These are phyloP conservation scores for Cyprinodon brontotheroides DNA, from an alignment of 2,113 vertebrate genomes.

Conservation along the genomic window DNA sequence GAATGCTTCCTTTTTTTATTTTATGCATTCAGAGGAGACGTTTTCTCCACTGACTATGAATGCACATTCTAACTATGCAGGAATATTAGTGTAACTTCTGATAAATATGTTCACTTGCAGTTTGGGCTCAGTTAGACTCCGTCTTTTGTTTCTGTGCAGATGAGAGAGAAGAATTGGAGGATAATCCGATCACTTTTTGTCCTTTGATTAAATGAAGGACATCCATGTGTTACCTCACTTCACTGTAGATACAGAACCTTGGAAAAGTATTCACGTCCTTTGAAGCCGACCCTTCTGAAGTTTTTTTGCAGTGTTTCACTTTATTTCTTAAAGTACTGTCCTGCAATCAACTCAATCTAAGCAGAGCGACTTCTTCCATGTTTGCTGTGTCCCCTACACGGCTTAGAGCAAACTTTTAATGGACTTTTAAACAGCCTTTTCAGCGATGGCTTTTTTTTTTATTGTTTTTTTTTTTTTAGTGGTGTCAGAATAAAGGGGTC, in stretches of 20 bases:
- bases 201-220: conserved; percentile 30
- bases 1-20: conserved; percentile 51
- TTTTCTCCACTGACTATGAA: conserved; percentile 34
- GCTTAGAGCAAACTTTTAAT: too few relatives aligned
- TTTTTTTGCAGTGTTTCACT: not conserved
- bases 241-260: conserved; percentile 34
- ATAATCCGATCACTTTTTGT: conserved; percentile 43
- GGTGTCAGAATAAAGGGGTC: too few relatives aligned
- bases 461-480: too few relatives aligned
- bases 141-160: conserved; percentile 32
- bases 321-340: not conserved
- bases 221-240: conserved; percentile 17
- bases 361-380: too few relatives aligned
- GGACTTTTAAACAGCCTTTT: too few relatives aligned
- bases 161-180: conserved; percentile 19
- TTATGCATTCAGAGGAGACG: conserved; percentile 31
- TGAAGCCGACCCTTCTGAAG: not conserved
- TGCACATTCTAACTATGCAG: conserved; percentile 76
- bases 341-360: too few relatives aligned
- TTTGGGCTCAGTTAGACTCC: not conserved
- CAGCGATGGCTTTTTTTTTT: too few relatives aligned
- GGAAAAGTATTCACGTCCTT: not conserved
- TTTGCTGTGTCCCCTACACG: too few relatives aligned
- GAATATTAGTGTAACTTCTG: conserved; percentile 55
- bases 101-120: conserved; percentile 36